Evolutionary conservation across 2,888 invertebrate species (phyloP), one percentile per base, ranked within the genome.

Genomic region (Volucella inflata): DNA sequence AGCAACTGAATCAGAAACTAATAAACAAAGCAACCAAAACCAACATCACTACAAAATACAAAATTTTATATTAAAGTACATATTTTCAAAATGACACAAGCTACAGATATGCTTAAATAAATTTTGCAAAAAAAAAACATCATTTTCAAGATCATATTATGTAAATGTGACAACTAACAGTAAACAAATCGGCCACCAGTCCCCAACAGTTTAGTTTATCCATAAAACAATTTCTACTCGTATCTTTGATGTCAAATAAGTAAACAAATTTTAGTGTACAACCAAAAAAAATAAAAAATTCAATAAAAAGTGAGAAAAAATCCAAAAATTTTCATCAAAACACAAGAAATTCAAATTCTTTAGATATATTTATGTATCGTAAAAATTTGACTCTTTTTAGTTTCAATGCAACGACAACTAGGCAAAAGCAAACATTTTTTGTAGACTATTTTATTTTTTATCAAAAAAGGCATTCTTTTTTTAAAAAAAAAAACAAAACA

Each of bases 381-480:
- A 30, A 30, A 30, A 40, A 42, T 62, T 55, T 53, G 11, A 48
- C 48, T 71, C 6, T 12, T 46, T 70, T 78, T 67, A 64, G 70
- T 67, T 74, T 74, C 11, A 68, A 74, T 60, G 87, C 77, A 81
- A 78, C 77, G 81, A 81, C 72, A 76, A 68, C 50, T 81, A 87
- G 80, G 68, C 60, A 62, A 84, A 78, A 42, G 59, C 40, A 38
- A 64, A 70, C 12, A 59, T 51, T 70, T 53, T 14, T 48, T 21
- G 55, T 70, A 55, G 62, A 76, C 68, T 57, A 83, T 74, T 78
- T 70, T 78, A 78, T 74, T 83, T 83, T 78, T 74, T 78, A 78
- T 78, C 67, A 68, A 46, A 80, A 48, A 64, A 62, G 8, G n/a
- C 36, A 30, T 55, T 55, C 12, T 67, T 46, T 65, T 65, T 46